Base-by-base conservation (phyloP, 2,113 vertebrate species). In the Lophochroa leadbeateri region DNA sequence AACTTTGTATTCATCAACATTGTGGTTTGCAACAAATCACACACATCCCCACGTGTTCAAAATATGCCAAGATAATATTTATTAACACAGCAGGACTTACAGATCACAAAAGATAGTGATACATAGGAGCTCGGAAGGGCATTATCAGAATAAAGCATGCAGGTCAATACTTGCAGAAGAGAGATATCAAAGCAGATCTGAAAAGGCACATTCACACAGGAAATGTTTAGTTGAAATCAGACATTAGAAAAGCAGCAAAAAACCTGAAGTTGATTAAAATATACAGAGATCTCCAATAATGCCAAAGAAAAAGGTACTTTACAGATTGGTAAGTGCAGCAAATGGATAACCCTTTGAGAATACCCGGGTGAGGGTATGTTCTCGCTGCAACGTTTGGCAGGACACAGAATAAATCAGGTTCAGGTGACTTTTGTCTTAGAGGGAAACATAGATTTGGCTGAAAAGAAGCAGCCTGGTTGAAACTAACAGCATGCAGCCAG, bases 61-160 rank as follows among this genome's bases (percentile, higher is more conserved):
- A 99, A 99, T 99, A 99, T 98, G 99, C 98, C 98, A 99, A 99
- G 98, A 97, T 99, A 98, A 99, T 98, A 99, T 99, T 99, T 99
- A 99, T 99, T 99, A 99, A 98, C 98, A 99, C 98, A 99, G 98
- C 98, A 99, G 98, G 98, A 99, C 98, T 98, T 99, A 98, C 98
- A 98, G 98, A 97, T 99, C 98, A 99, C 99, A 99, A 99, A 98
- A 98, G 98, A 98, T 98, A 98, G 98, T 97, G 96, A 98, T 99
- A 99, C 99, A 99, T 97, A 98, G 97, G 96, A 99, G 98, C 97
- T 98, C 63, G n/a, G 92, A 90, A 97, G 97, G 94, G 97, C 94
- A 61, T 96, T 69, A 95, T 90, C 97, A 97, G 98, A 96, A 94
- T 93, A 94, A 98, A 97, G 98, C 98, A 98, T 98, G 98, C 98